Base-by-base conservation (phyloP, 2,113 vertebrate genomes). In the Coryphaenoides rupestris region DNA sequence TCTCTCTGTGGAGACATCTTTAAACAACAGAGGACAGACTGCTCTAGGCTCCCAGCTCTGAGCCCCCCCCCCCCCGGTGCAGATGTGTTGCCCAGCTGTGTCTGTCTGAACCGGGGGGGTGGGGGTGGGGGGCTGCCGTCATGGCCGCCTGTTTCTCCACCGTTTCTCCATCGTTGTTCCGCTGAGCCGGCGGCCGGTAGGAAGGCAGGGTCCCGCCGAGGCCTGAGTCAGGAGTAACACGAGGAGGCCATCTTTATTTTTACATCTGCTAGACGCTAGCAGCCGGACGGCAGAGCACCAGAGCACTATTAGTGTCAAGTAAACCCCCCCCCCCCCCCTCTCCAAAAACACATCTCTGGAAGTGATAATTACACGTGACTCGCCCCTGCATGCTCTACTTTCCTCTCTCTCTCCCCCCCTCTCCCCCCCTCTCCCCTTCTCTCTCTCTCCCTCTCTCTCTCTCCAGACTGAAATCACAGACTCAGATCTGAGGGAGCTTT, bases 61-160 rank as follows among this genome's bases (percentile, higher is more conserved):
- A n/a, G n/a, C n/a, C n/a, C n/a, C n/a, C n/a, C n/a, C n/a, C n/a
- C n/a, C 28, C 10, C 40, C n/a, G 54, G 55, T 53, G 69, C 3
- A 22, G 77, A 88, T 83, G 76, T 85, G 69, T 84, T 80, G 50
- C 46, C 65, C 83, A 86, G 86, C 78, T 85, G 84, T 72, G 69
- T 77, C 78, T 7, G 54, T 56, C n/a, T 55, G 15, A 55, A 60
- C 65, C 64, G 61, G 1, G 16, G 24, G 73, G 74, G 64, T 75
- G 82, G 77, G 84, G 70, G 6, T 74, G n/a, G n/a, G n/a, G n/a
- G n/a, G n/a, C n/a, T n/a, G n/a, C n/a, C n/a, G n/a, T n/a, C n/a
- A n/a, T n/a, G n/a, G n/a, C n/a, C n/a, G n/a, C n/a, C n/a, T n/a
- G n/a, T n/a, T n/a, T n/a, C n/a, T n/a, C n/a, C n/a, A n/a, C n/a